Evolutionary conservation across 2,113 vertebrate species (phyloP).

Genomic region (Anas platyrhynchos): DNA sequence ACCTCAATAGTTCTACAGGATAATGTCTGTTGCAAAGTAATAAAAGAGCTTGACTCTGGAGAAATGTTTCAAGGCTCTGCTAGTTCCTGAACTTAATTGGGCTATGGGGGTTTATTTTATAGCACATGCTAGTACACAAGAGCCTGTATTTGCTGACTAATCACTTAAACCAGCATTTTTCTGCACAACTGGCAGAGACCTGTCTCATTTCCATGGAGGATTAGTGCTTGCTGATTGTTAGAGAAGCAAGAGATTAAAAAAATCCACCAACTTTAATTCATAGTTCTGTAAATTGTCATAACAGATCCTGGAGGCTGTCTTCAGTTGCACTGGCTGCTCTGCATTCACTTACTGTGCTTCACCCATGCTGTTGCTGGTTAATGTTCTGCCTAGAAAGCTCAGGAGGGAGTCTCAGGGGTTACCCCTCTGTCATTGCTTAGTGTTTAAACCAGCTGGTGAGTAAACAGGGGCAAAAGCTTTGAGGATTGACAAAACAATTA

Average conservation of each 20-base stretch:
- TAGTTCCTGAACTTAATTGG: slow-evolving; percentile 35
- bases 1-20: background rate
- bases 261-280: background rate
- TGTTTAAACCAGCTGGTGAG: background rate
- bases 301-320: background rate
- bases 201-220: background rate
- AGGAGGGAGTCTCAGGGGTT: background rate
- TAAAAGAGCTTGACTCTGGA: background rate
- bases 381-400: background rate
- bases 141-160: background rate
- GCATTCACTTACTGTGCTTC: background rate
- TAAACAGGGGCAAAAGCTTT: background rate
- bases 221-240: slow-evolving; percentile 7
- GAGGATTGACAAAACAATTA: background rate
- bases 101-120: background rate
- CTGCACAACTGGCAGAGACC: background rate
- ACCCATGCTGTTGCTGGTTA: background rate
- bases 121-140: background rate
- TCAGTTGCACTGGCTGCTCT: slow-evolving; percentile 16
- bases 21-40: background rate
- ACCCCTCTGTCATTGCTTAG: background rate
- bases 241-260: background rate
- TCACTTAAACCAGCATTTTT: background rate
- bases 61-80: background rate
- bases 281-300: background rate